Evolutionary conservation across 2,888 invertebrate species (phyloP).

Genomic region (Cancer borealis): DNA sequence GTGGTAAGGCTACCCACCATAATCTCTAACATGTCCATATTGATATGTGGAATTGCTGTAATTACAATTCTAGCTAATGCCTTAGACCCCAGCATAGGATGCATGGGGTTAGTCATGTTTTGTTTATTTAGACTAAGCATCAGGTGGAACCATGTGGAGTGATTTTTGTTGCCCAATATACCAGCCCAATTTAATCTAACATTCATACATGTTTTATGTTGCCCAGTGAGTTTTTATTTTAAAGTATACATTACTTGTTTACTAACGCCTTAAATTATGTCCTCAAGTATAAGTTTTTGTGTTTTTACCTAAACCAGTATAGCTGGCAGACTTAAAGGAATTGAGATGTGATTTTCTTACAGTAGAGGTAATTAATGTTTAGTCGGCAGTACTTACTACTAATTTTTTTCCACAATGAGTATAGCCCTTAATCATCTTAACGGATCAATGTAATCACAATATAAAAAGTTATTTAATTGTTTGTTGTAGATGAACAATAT

Average conservation of each 20-base stretch:
- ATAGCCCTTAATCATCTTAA: too few relatives aligned
- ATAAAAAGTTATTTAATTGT: too few relatives aligned
- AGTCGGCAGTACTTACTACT: too few relatives aligned
- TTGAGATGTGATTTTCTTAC: too few relatives aligned
- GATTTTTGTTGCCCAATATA: background rate
- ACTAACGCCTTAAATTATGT: background rate
- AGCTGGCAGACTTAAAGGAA: too few relatives aligned
- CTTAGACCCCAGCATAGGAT: too few relatives aligned
- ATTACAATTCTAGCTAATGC: background rate
- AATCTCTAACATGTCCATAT: background rate
- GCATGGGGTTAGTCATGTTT: background rate
- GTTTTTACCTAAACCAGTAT: too few relatives aligned
- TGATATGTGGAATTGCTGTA: background rate
- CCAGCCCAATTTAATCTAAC: background rate
- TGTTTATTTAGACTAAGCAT: background rate
- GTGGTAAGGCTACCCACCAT: background rate
- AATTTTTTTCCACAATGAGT: too few relatives aligned
- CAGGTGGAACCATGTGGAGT: background rate
- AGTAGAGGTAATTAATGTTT: too few relatives aligned
- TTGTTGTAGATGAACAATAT: too few relatives aligned
- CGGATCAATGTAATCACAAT: too few relatives aligned
- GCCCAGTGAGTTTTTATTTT: background rate
- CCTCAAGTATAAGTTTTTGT: too few relatives aligned
- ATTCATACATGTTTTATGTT: background rate
- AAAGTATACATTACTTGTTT: background rate